Percentiles rank a stretch among this genome's conserved stretches.
Conservation (phyloP, 1,140 invertebrate species). For the Eueides isabella region DNA sequence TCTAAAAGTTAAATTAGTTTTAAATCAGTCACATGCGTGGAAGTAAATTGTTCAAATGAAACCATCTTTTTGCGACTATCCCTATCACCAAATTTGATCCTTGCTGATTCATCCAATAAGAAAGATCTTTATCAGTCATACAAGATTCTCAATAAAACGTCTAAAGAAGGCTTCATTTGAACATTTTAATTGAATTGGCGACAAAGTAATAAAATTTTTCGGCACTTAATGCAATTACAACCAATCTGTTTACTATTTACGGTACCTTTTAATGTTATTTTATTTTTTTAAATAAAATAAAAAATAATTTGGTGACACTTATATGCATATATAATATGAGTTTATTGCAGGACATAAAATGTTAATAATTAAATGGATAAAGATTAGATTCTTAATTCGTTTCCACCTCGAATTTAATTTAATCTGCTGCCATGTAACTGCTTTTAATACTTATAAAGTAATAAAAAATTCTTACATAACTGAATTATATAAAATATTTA, state of each 20-base stretch:
- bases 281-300: background rate
- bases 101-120: constrained; percentile 15
- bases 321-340: background rate
- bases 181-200: constrained; percentile 48
- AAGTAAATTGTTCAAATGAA: constrained; percentile 26
- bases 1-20: constrained; percentile 52
- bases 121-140: background rate
- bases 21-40: constrained; percentile 35
- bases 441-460: background rate
- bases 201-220: constrained; percentile 35
- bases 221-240: constrained; percentile 32
- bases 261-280: constrained; percentile 11
- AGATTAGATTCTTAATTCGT: background rate
- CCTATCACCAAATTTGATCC: constrained; percentile 10
- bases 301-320: background rate
- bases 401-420: background rate
- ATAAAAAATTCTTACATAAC: background rate
- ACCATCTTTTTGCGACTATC: constrained; percentile 17
- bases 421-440: no score
- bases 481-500: background rate
- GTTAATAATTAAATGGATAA: background rate
- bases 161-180: constrained; percentile 45
- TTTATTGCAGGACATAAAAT: background rate
- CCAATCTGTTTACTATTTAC: constrained; percentile 28
- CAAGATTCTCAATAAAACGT: constrained; percentile 20